Conservation (phyloP, 2,797 vertebrate genomes). For the Esox masquinongy region DNA sequence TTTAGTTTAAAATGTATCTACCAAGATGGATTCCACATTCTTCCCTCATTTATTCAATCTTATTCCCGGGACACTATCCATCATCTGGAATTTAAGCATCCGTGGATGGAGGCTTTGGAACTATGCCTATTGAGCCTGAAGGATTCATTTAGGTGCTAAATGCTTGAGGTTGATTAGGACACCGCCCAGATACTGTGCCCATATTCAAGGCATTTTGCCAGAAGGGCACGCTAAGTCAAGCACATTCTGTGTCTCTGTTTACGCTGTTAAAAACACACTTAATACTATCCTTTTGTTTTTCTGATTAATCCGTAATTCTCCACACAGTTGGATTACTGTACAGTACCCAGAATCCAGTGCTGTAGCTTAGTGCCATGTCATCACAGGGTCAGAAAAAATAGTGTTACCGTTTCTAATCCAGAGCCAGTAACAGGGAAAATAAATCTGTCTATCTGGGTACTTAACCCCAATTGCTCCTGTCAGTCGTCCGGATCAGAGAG, state of each 20-base stretch:
- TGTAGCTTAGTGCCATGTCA: too few relatives aligned
- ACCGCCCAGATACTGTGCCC: not conserved
- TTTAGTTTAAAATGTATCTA: not conserved
- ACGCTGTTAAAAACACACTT: not conserved
- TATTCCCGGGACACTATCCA: not conserved
- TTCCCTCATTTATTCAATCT: not conserved
- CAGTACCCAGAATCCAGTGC: too few relatives aligned
- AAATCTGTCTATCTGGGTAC: too few relatives aligned
- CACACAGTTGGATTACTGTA: not conserved
- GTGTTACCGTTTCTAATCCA: too few relatives aligned
- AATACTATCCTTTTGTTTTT: not conserved
- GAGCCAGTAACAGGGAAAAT: too few relatives aligned
- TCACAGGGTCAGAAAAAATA: too few relatives aligned
- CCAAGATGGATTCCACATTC: not conserved
- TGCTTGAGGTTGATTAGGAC: not conserved
- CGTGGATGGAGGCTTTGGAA: not conserved
- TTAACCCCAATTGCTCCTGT: too few relatives aligned
- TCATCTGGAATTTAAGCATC: not conserved
- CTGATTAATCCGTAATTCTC: not conserved
- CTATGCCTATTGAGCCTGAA: not conserved
- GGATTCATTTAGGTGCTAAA: not conserved
- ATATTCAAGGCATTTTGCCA: not conserved
- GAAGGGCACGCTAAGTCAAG: not conserved
- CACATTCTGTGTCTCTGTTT: not conserved
- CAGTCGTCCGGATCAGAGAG: too few relatives aligned